Evolutionary conservation across 2,888 invertebrate genomes (phyloP), one percentile per base, ranked within the genome.

Genomic region (Drosophila kambysellisi): DNA sequence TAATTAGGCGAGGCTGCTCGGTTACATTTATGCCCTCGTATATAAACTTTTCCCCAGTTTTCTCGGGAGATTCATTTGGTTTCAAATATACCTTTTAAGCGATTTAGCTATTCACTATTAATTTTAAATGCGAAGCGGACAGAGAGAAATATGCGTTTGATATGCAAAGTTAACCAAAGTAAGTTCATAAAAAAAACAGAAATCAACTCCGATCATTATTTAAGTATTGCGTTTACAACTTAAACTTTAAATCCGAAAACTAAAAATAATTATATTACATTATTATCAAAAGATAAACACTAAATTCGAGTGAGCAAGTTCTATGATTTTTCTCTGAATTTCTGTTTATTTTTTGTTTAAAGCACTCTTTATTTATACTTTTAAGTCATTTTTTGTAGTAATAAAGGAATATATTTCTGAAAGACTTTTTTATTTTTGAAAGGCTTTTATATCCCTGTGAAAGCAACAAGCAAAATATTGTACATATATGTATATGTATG

Each of bases 1-100:
- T 79, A 87, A 87, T 83, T 83, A 72, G 76, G 67, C 33, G 52
- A 43, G 66, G 46, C 48, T 37, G 51, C 43, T 50, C 17, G 57
- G 30, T 20, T 48, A 15, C 12, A 17, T 29, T 20, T 35, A 41
- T 41, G 15, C 29, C 37, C 15, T 41, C 11, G 15, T 46, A 29
- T 11, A 15, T 57, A 0, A 46, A 6, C 17, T 4, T 46, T 53
- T 12, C 1, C 5, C 20, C 29, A 11, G 5, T 43, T 62, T 56
- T 65, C 56, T 48, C 41, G 4, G 11, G 17, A 9, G n/a, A 35
- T 65, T 65, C n/a, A 20, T 4, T 25, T 50, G 35, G 17, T 33
- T 53, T 17, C 51, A 58, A 25, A 25, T 25, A 15, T 15, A 25
- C 15, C 4, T 46, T 8, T 46, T 46, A 25, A 46, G 15, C 8